Evolutionary conservation across 2,888 invertebrate species (phyloP).

Genomic region (Horisme vitalbata): DNA sequence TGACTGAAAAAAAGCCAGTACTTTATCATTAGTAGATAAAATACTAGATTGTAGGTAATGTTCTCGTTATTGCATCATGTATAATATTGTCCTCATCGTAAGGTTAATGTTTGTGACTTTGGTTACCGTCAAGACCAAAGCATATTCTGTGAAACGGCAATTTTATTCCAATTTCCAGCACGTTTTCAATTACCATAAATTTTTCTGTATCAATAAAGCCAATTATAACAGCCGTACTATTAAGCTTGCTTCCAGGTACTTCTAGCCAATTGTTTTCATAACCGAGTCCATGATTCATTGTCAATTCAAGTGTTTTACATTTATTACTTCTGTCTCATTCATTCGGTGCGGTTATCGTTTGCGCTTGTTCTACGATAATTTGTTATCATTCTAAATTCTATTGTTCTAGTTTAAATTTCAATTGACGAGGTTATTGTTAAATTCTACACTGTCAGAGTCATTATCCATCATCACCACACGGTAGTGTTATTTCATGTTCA

Average conservation of each 20-base stretch:
- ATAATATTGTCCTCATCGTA: constrained; percentile 22
- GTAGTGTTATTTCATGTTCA: neutral
- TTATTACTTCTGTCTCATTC: constrained; percentile 39
- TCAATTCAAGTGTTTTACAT: constrained; percentile 58
- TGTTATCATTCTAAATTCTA: constrained; percentile 41
- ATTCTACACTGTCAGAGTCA: neutral
- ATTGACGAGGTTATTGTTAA: constrained; percentile 1
- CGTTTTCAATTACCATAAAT: constrained; percentile 19
- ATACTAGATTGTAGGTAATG: no score
- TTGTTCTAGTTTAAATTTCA: constrained; percentile 12
- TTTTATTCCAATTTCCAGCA: constrained; percentile 19
- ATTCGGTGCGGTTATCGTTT: constrained; percentile 42
- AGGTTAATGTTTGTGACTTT: constrained; percentile 27
- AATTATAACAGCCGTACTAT: constrained; percentile 16
- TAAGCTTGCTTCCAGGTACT: constrained; percentile 11
- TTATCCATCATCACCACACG: neutral
- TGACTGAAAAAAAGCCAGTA: no score
- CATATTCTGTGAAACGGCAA: constrained; percentile 11
- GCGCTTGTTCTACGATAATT: constrained; percentile 42
- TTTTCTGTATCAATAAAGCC: constrained; percentile 17
- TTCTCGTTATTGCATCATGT: constrained; percentile 12
- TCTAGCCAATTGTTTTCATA: constrained; percentile 41
- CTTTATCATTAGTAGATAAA: no score
- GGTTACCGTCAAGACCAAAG: constrained; percentile 15
- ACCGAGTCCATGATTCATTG: constrained; percentile 54